Conservation (phyloP, 2,797 vertebrate genomes). For the Acropternis orthonyx region DNA sequence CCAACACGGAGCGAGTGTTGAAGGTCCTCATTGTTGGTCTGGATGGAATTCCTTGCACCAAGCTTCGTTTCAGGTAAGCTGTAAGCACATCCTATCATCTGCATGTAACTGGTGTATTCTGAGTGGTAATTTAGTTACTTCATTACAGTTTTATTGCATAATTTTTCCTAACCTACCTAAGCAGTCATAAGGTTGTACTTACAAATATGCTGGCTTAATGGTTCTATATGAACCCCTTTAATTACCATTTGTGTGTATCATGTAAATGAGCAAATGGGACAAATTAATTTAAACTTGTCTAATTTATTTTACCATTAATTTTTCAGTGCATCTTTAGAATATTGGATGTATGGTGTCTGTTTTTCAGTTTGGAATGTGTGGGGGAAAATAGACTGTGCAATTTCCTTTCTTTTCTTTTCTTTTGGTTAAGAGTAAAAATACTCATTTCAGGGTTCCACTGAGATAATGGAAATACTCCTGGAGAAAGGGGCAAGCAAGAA, state of each 20-base stretch:
- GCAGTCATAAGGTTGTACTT: background rate
- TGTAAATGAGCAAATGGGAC: background rate
- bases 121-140: background rate
- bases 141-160: background rate
- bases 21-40: constrained; percentile 85
- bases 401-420: fast-evolving
- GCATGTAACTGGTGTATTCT: constrained; percentile 42
- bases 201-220: background rate
- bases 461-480: constrained; percentile 83
- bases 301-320: background rate
- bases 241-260: background rate
- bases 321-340: background rate
- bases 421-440: background rate
- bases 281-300: background rate
- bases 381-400: background rate
- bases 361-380: background rate
- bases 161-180: constrained; percentile 5
- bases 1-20: constrained; percentile 80
- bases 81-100: constrained; percentile 26
- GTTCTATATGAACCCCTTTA: background rate
- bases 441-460: constrained; percentile 59
- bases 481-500: constrained; percentile 80
- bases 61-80: constrained; percentile 88
- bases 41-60: constrained; percentile 94
- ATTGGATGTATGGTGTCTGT: background rate